Conservation (phyloP, 2,888 invertebrate genomes). For the Eupithecia tripunctaria region DNA sequence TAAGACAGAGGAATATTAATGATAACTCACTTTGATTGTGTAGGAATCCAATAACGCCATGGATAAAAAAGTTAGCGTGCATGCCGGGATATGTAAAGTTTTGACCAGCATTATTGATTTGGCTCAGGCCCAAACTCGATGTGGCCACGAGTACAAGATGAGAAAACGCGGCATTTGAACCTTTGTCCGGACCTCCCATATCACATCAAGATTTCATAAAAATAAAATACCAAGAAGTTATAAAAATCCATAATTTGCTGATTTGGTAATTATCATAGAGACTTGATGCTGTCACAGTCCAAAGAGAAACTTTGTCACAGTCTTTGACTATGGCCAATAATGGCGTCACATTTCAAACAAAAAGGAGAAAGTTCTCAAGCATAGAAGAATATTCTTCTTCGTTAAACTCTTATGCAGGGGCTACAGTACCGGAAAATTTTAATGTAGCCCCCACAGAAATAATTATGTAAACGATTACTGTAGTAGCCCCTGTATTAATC, state of each 20-base stretch:
- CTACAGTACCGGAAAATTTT: no score
- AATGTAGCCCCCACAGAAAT: no score
- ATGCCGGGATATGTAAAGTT: slow-evolving; percentile 70
- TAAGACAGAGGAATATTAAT: background rate
- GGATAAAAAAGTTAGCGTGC: slow-evolving; percentile 74
- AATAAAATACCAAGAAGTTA: slow-evolving; percentile 24
- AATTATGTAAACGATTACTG: no score
- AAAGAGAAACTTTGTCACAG: no score
- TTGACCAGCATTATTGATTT: slow-evolving; percentile 52
- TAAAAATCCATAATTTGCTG: background rate
- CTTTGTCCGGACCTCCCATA: slow-evolving; percentile 63
- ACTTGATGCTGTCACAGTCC: background rate
- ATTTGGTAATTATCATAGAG: background rate
- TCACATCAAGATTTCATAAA: slow-evolving; percentile 42
- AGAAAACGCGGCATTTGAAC: slow-evolving; percentile 64
- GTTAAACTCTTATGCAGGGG: no score
- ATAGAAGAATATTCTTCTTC: background rate
- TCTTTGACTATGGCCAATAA: background rate
- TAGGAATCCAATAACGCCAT: slow-evolving; percentile 70
- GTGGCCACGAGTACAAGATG: slow-evolving; percentile 69
- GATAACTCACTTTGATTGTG: slow-evolving; percentile 64
- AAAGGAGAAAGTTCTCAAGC: background rate
- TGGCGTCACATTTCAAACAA: background rate
- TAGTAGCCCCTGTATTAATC: no score
- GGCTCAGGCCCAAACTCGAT: slow-evolving; percentile 61